Evolutionary conservation across 92 coral and sea anemone genomes (phyloP), one percentile per base, ranked within the genome.

Genomic region (Epizoanthus ramosus): DNA sequence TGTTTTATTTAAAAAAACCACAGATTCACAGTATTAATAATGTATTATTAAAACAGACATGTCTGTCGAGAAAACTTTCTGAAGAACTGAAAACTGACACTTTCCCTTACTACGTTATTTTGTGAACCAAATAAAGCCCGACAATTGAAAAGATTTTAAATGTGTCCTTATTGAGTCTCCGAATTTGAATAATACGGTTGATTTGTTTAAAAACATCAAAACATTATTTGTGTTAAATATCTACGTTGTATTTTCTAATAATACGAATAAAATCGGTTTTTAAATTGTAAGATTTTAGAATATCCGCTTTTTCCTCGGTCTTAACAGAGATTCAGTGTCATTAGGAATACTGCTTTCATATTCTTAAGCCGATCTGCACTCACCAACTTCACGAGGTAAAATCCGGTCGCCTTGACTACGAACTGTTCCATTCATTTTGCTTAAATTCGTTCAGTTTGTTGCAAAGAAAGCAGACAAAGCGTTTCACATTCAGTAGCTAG

Each of bases 11-110:
- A 3, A 61, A 52, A 59, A 77, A 61, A 77, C 71, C 82, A 65
- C 82, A 77, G 63, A 31, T 57, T 60, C 39, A 77, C 57, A 77
- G n/a, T 70, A 33, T 77, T 56, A 77, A 77, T 60, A 77, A 77
- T 41, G 61, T 33, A 77, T 61, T n/a, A 31, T 18, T 77, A 60
- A 61, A 60, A 77, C 82, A 24, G 33, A 76, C 82, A 60, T 59
- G 25, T 75, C 39, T 75, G 68, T 4, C 35, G 37, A 31, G 45
- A n/a, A 25, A 13, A 7, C 33, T 16, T 53, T 13, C 35, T 41
- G 14, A 15, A 16, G 57, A 8, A 39, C 71, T 77, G 70, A 61
- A 61, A 60, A 61, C 18, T 57, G 28, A 19, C 6, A 9, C 58
- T 39, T 43, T 10, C 53, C 14, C 9, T 37, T 33, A 75, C 5